Evolutionary conservation across 2,797 vertebrate species (phyloP).

Genomic region (Dallia pectoralis): DNA sequence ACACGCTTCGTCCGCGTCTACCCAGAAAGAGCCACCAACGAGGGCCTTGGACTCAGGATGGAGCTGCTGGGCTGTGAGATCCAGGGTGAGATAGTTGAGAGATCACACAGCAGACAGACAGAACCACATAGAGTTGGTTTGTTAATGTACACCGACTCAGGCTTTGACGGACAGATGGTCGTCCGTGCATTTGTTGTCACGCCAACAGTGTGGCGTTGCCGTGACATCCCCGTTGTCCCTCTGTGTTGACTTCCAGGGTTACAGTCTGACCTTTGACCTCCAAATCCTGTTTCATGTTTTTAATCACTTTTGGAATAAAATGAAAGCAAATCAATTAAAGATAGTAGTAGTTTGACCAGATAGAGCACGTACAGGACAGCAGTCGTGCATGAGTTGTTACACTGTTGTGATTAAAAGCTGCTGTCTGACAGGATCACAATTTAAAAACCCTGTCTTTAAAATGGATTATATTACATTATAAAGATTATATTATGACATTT

Average conservation of each 20-base stretch:
- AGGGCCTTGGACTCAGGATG: conserved; percentile 88
- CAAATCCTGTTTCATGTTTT: no score
- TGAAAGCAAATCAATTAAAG: no score
- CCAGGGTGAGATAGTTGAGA: conserved; percentile 75
- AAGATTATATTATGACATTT: no score
- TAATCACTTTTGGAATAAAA: no score
- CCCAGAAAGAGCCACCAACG: conserved; percentile 89
- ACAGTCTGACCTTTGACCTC: no score
- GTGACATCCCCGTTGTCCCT: not conserved
- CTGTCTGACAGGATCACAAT: not conserved
- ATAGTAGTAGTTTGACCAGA: no score
- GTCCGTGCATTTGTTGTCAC: conserved; percentile 13
- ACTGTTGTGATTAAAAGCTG: not conserved
- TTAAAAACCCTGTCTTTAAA: no score
- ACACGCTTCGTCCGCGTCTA: conserved; percentile 91
- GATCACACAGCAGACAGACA: not conserved
- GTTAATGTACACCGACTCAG: conserved; percentile 3
- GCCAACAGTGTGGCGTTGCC: not conserved
- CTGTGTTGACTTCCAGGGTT: no score
- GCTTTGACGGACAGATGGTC: no score
- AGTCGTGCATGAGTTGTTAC: no score
- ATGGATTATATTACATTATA: no score
- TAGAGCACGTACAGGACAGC: not conserved
- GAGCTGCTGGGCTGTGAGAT: conserved; percentile 95
- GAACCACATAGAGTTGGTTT: not conserved